phyloP scores from a whole-genome alignment of 2,113 vertebrate genomes.

The Pitta sordida region DNA sequence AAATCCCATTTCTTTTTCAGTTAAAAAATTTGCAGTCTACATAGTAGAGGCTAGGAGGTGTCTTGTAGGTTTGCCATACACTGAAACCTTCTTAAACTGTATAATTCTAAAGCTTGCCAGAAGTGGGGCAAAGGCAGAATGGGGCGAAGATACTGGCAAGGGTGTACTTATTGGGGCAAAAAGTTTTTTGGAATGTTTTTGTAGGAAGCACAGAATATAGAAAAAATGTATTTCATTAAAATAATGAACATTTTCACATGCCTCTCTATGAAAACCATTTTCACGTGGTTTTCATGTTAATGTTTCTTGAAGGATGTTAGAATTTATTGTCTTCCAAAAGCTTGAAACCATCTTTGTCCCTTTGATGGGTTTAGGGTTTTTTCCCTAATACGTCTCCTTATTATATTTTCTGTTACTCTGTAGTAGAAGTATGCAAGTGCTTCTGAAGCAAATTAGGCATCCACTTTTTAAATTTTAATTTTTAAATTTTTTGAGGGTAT shows the following conservation, averaged over 20 bases:
- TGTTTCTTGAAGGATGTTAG: background rate
- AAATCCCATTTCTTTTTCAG: background rate
- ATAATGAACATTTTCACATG: background rate
- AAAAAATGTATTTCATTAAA: background rate
- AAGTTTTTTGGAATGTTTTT: background rate
- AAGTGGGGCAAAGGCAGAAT: accelerated
- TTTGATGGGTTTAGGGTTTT: background rate
- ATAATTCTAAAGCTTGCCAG: background rate
- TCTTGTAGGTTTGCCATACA: background rate
- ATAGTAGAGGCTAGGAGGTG: background rate
- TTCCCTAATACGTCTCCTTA: background rate
- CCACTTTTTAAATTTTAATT: background rate
- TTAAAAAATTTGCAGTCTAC: background rate
- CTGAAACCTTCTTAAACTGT: background rate
- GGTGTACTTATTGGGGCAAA: background rate
- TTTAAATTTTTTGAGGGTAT: background rate
- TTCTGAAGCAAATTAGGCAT: background rate
- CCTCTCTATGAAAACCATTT: no score
- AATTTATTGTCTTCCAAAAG: background rate
- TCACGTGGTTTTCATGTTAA: background rate
- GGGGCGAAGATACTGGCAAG: background rate
- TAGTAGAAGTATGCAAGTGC: background rate
- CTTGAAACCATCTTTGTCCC: background rate
- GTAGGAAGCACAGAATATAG: background rate
- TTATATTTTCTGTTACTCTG: background rate